Evolutionary conservation across 2,797 vertebrate genomes (phyloP), one percentile per base, ranked within the genome.

Genomic region (Phalloptychus januarius): DNA sequence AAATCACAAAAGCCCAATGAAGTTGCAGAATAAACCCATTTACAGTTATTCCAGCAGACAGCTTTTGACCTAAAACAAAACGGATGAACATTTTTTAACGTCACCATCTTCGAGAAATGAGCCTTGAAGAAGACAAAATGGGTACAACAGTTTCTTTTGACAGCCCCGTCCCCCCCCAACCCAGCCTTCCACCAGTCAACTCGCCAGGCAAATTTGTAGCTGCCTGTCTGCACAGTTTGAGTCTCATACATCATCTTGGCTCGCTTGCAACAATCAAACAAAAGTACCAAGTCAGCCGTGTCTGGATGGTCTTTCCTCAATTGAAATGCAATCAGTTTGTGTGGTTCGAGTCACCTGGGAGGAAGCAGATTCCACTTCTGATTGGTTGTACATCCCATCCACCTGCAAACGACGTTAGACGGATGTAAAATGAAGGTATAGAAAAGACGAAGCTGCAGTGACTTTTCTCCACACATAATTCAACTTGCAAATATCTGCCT

Each of bases 171-270:
- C 11, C 52, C 11, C 52, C 10, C 11, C 58, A 18, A 4, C 33
- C 33, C 61, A 38, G 71, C 89, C 91, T 87, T 88, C 90, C 90
- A 88, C 94, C 90, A 85, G 93, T 84, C 84, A 92, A 94, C 61
- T 89, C 90, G 93, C 90, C 90, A 84, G 83, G 92, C 89, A 95
- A 95, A 96, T 96, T 95, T 96, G 95, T 96, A 90, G 91, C 90
- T 94, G 91, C 90, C 92, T 93, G 92, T 91, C 88, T 86, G 92
- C 95, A 94, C 94, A 95, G 91, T 93, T 83, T 94, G 94, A 87
- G 82, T 87, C 90, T 92, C 94, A 94, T 95, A 91, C 92, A 95
- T 96, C 95, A 95, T 93, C 85, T 90, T 89, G 93, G 90, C 93
- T 91, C 50, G 45, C 65, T 81, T 42, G 75, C 77, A 75, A 85